These are phyloP conservation scores for Choristoneura rosaceana DNA, from an alignment of 2,888 invertebrate genomes.

Conservation along the genomic window DNA sequence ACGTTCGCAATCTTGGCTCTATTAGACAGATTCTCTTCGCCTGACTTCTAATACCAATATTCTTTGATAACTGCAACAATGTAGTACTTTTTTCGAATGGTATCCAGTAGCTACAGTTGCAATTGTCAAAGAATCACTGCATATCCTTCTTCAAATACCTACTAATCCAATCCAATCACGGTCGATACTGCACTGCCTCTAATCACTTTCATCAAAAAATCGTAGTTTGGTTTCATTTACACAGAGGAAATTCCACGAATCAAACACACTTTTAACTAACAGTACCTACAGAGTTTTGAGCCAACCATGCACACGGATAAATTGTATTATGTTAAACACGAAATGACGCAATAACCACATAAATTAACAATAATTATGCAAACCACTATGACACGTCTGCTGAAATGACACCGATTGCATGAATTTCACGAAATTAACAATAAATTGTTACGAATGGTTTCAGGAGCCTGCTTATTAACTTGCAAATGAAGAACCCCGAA, in stretches of 20 bases:
- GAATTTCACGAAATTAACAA: constrained; percentile 65
- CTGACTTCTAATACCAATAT: constrained; percentile 72
- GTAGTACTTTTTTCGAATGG: neutral
- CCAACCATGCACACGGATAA: constrained; percentile 61
- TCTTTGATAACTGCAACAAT: constrained; percentile 72
- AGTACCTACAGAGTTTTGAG: constrained; percentile 40
- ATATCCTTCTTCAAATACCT: constrained; percentile 70
- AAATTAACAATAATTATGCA: constrained; percentile 58
- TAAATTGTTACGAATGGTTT: constrained; percentile 51
- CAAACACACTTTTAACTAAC: constrained; percentile 62
- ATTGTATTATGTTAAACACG: constrained; percentile 57
- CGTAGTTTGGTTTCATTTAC: constrained; percentile 74
- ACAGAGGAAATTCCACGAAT: constrained; percentile 83
- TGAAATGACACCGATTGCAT: constrained; percentile 76
- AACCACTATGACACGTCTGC: constrained; percentile 66
- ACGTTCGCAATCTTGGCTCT: constrained; percentile 83
- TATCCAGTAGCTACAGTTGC: constrained; percentile 50
- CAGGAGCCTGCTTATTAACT: constrained; percentile 51
- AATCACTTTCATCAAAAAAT: constrained; percentile 73
- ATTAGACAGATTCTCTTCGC: constrained; percentile 82
- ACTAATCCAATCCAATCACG: constrained; percentile 76
- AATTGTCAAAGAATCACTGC: constrained; percentile 74
- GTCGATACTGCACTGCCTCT: constrained; percentile 81
- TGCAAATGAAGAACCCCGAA: constrained; percentile 48
- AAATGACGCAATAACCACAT: constrained; percentile 60